Percentiles rank a stretch among this genome's conserved stretches.
Conservation (phyloP, 2,888 invertebrate species). For the Cephus runcator region DNA sequence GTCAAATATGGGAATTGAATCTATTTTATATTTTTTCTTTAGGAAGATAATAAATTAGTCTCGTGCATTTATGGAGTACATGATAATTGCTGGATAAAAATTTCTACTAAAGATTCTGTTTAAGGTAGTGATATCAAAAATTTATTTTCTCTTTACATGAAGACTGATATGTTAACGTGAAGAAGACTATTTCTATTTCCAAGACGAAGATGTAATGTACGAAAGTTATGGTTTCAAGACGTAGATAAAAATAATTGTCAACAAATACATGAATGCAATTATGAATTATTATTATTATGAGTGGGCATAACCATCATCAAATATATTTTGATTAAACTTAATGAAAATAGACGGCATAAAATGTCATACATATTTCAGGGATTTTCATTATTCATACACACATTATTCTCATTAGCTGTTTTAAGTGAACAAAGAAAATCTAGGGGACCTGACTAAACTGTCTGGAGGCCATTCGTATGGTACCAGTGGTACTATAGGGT, state of each 20-base stretch:
- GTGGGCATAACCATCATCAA: background rate
- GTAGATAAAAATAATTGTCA: background rate
- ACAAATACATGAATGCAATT: background rate
- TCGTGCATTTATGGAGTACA: background rate
- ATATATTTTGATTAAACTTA: background rate
- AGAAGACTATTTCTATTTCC: background rate
- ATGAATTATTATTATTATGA: background rate
- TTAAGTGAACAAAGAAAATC: background rate
- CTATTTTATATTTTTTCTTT: no score
- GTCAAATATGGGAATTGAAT: no score
- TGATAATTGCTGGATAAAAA: background rate
- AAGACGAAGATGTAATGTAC: background rate
- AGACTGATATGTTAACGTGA: background rate
- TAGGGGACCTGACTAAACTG: background rate
- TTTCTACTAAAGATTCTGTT: background rate
- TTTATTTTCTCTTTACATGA: background rate
- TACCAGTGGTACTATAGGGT: background rate
- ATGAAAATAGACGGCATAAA: background rate
- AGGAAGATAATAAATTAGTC: no score
- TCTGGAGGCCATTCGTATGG: background rate
- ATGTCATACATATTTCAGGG: background rate
- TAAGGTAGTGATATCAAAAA: background rate
- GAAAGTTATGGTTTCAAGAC: background rate
- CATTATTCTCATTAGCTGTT: background rate
- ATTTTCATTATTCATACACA: background rate